Evolutionary conservation across 2,797 vertebrate genomes (phyloP).

Genomic region (Morelia viridis): DNA sequence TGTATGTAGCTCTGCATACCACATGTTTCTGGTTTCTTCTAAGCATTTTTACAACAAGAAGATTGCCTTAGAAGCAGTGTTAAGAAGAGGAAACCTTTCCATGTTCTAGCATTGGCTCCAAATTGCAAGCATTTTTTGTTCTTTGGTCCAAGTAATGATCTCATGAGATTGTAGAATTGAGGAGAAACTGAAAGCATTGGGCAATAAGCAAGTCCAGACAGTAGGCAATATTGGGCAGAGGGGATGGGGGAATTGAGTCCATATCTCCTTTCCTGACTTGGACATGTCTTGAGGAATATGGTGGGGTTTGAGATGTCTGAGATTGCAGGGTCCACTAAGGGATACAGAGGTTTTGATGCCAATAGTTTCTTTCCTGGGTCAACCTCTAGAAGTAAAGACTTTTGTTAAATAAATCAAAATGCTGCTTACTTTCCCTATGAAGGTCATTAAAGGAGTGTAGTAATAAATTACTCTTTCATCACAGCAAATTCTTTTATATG

Average conservation of each 20-base stretch:
- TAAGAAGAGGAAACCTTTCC: neutral
- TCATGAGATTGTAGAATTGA: neutral
- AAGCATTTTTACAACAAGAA: neutral
- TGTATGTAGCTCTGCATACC: neutral
- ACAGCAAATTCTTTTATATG: neutral
- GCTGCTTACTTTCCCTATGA: neutral
- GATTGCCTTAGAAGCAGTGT: neutral
- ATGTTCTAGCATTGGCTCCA: no score
- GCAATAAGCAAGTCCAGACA: neutral
- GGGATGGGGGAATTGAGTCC: neutral
- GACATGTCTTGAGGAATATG: neutral
- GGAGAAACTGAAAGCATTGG: neutral
- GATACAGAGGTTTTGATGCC: neutral
- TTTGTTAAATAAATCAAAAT: neutral
- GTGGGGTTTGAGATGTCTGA: no score
- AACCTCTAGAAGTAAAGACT: neutral
- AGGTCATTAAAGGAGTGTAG: neutral
- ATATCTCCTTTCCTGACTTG: neutral
- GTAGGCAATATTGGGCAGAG: neutral
- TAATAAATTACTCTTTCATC: neutral
- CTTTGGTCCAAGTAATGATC: neutral
- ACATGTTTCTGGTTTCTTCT: neutral
- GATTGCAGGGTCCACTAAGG: no score
- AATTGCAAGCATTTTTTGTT: neutral
- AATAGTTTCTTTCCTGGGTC: neutral